A percentile compares a stretch with the other conserved stretches of the same genome.
Evolutionary conservation across 2,888 invertebrate species (phyloP).

Genomic region (Labia minor): DNA sequence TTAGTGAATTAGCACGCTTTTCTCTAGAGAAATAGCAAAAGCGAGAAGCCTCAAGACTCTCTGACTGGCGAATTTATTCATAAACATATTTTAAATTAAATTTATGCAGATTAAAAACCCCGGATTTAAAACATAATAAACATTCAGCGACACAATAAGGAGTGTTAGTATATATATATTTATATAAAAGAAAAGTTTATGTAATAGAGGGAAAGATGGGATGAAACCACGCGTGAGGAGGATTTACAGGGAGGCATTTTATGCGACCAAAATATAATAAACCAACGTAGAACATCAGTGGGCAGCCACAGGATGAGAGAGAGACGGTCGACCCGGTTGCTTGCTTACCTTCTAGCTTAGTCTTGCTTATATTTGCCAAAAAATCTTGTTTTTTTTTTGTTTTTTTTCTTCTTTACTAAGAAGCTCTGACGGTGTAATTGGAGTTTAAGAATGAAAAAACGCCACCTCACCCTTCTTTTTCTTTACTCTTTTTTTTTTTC

Average conservation of each 20-base stretch:
- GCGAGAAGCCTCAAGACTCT: not conserved
- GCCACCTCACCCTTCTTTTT: no score
- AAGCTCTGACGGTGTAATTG: not conserved
- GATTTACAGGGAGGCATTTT: not conserved
- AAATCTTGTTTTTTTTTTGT: no score
- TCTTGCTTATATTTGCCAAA: no score
- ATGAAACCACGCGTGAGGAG: not conserved
- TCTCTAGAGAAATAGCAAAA: not conserved
- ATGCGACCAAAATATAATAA: not conserved
- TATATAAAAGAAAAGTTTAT: not conserved
- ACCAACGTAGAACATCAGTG: not conserved
- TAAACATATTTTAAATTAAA: constrained; percentile 13
- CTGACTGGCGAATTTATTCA: not conserved
- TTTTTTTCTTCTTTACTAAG: no score
- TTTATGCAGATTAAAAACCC: constrained; percentile 13
- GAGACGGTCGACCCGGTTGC: not conserved
- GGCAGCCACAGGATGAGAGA: not conserved
- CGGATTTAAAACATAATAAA: constrained; percentile 13
- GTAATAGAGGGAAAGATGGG: not conserved
- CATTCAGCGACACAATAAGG: not conserved
- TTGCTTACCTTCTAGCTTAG: no score
- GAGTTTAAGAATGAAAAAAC: not conserved
- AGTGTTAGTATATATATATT: not conserved
- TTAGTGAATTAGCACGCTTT: constrained; percentile 7
- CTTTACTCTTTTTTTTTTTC: not conserved